These are phyloP conservation scores for Pheosia gnoma DNA, from an alignment of 2,888 invertebrate species.

Conservation along the genomic window DNA sequence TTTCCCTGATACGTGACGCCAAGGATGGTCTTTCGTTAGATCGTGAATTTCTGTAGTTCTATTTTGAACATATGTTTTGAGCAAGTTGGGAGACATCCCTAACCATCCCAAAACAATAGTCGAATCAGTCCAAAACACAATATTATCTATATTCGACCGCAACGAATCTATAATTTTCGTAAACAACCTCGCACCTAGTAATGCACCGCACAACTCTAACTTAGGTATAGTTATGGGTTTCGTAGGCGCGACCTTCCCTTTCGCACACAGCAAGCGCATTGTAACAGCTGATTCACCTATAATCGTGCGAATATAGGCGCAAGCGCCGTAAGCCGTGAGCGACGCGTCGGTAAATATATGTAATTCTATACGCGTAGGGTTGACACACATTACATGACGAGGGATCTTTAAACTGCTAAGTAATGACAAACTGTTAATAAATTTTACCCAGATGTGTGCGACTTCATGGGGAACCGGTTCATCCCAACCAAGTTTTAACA, in stretches of 20 bases:
- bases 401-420: constrained; percentile 1
- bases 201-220: constrained; percentile 13
- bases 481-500: constrained; percentile 8
- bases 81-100: constrained; percentile 22
- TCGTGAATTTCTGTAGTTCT: constrained; percentile 28
- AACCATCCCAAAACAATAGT: no score
- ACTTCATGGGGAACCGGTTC: neutral
- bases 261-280: constrained; percentile 8
- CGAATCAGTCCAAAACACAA: constrained; percentile 34
- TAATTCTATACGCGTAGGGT: no score
- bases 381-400: neutral
- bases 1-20: constrained; percentile 30
- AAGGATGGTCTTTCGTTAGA: constrained; percentile 19
- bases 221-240: constrained; percentile 5
- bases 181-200: constrained; percentile 10
- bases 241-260: constrained; percentile 9
- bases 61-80: constrained; percentile 36
- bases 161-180: constrained; percentile 6
- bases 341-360: constrained; percentile 12
- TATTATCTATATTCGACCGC: neutral
- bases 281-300: neutral
- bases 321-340: constrained; percentile 8
- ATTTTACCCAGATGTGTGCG: neutral
- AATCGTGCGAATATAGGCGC: constrained; percentile 8
- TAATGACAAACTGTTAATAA: neutral